Evolutionary conservation across 2,888 invertebrate genomes (phyloP).

Genomic region (Mesoligia furuncula): DNA sequence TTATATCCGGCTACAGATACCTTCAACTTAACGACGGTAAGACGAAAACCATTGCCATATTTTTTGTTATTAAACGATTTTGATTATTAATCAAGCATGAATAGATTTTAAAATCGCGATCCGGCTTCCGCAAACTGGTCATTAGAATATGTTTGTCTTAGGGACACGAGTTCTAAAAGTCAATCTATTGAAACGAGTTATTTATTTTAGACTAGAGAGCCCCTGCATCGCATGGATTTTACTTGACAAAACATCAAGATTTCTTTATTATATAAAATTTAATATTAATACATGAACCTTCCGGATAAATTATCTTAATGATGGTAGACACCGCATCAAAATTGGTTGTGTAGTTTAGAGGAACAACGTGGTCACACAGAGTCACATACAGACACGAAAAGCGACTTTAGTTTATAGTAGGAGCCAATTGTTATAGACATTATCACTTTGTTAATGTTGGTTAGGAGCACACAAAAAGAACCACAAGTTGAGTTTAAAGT

Average conservation of each 20-base stretch:
- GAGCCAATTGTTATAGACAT: too few species aligned
- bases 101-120: background rate
- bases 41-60: conserved; percentile 48
- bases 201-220: background rate
- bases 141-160: conserved; percentile 5
- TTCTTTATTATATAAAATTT: background rate
- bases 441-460: too few species aligned
- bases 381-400: too few species aligned
- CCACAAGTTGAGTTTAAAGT: too few species aligned
- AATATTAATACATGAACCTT: background rate
- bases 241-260: background rate
- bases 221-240: background rate
- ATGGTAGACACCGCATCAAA: background rate
- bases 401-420: too few species aligned
- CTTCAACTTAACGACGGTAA: conserved; percentile 70
- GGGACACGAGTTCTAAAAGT: conserved; percentile 30
- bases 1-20: conserved; percentile 58
- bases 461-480: too few species aligned
- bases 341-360: background rate
- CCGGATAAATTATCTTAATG: background rate
- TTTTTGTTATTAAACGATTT: too few species aligned
- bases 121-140: conserved; percentile 12
- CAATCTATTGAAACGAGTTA: background rate
- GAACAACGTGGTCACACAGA: too few species aligned
- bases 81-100: conserved; percentile 2